Evolutionary conservation across 2,888 invertebrate genomes (phyloP).

Genomic region (Thera britannica): DNA sequence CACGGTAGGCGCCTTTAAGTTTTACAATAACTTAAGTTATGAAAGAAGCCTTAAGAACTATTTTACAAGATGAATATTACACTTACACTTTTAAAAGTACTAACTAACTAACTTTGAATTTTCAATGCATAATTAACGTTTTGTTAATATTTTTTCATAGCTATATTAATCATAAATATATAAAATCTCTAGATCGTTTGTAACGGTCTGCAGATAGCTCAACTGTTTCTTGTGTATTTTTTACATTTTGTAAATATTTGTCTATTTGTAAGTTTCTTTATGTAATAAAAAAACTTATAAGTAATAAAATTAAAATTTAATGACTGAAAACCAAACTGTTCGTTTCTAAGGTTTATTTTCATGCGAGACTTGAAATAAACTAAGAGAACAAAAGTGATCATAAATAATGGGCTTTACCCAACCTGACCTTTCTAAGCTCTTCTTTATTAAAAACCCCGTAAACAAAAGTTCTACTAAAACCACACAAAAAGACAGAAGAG

Average conservation of each 20-base stretch:
- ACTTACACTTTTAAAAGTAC: too few relatives aligned
- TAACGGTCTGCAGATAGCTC: too few relatives aligned
- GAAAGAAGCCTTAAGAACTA: constrained; percentile 37
- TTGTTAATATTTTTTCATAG: too few relatives aligned
- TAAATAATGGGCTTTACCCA: constrained; percentile 26
- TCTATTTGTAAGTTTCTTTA: background rate
- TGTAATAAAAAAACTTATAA: background rate
- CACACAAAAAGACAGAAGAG: background rate
- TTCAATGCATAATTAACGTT: too few relatives aligned
- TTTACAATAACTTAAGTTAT: constrained; percentile 63
- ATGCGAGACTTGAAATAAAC: constrained; percentile 18
- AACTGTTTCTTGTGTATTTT: background rate
- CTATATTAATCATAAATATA: too few relatives aligned
- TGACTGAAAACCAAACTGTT: background rate
- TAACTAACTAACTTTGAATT: too few relatives aligned
- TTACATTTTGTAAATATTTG: background rate
- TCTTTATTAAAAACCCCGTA: constrained; percentile 31
- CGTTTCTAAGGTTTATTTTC: constrained; percentile 19
- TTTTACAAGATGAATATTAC: too few relatives aligned
- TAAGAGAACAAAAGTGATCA: constrained; percentile 18
- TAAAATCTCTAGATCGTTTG: too few relatives aligned
- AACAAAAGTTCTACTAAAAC: constrained; percentile 21
- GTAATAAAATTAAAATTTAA: too few relatives aligned
- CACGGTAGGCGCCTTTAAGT: constrained; percentile 59
- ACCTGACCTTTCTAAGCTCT: constrained; percentile 37